Evolutionary conservation across 1,140 invertebrate species (phyloP).

Genomic region (Battus philenor): DNA sequence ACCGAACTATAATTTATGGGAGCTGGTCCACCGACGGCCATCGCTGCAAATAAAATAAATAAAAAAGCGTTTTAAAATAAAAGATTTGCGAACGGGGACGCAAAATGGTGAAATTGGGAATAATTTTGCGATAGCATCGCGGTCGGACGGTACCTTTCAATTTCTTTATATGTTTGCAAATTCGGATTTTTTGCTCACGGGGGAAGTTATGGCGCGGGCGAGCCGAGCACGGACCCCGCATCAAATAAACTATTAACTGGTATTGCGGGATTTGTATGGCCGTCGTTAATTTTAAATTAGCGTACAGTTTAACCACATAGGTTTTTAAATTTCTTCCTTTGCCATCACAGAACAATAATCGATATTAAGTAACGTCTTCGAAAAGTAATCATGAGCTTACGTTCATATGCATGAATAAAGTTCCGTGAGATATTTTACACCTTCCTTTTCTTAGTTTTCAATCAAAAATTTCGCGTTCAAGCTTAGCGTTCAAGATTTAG

Average conservation of each 20-base stretch:
- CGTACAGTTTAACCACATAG: too few species aligned
- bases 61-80: slow-evolving; percentile 38
- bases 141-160: slow-evolving; percentile 60
- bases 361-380: too few species aligned
- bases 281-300: background rate
- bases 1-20: slow-evolving; percentile 75
- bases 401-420: too few species aligned
- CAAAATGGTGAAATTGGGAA: slow-evolving; percentile 74
- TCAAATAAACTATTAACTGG: background rate
- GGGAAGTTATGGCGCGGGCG: slow-evolving; percentile 34
- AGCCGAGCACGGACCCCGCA: background rate
- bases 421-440: too few species aligned
- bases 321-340: too few species aligned
- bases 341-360: too few species aligned
- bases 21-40: slow-evolving; percentile 50
- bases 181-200: slow-evolving; percentile 38
- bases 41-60: slow-evolving; percentile 55
- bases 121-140: slow-evolving; percentile 71
- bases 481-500: too few species aligned
- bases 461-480: too few species aligned
- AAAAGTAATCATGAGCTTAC: too few species aligned
- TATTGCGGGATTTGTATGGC: background rate
- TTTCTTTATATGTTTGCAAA: slow-evolving; percentile 47
- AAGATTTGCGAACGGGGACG: slow-evolving; percentile 42
- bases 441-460: too few species aligned